Percentiles rank a stretch among this genome's conserved stretches.
phyloP scores from a whole-genome alignment of 2,797 vertebrate species.

The Sylvia borin region DNA sequence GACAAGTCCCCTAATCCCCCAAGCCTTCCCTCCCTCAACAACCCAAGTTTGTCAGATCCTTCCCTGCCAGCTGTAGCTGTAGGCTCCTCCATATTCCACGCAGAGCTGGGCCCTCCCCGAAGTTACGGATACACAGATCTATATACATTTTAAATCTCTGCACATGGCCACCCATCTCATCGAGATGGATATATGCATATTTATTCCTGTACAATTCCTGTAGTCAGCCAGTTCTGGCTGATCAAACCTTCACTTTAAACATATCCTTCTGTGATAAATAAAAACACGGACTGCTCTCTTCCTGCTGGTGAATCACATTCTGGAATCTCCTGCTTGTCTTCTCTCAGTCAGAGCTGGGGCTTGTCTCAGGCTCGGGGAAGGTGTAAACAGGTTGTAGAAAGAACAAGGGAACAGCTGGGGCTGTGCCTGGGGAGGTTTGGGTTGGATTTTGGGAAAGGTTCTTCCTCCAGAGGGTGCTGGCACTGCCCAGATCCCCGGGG shows the following conservation, averaged over 20 bases:
- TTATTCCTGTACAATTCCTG: conserved; percentile 40
- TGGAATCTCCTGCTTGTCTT: background rate
- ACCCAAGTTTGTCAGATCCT: background rate
- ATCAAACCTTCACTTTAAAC: conserved; percentile 38
- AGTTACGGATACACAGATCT: background rate
- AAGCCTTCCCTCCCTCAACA: background rate
- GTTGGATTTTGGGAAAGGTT: fast-evolving
- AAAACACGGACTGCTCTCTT: conserved; percentile 64
- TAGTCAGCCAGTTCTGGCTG: conserved; percentile 49
- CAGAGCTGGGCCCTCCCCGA: background rate
- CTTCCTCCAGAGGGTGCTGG: background rate
- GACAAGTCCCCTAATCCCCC: conserved; percentile 24
- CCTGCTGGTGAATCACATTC: conserved; percentile 40
- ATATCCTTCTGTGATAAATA: conserved; percentile 54
- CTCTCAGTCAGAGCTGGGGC: background rate
- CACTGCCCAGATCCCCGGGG: background rate
- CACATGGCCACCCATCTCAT: conserved; percentile 38
- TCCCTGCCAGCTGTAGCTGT: conserved; percentile 17
- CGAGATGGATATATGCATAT: conserved; percentile 53
- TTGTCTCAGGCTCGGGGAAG: background rate
- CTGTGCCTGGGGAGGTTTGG: fast-evolving
- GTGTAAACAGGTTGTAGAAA: background rate
- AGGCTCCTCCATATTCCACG: background rate
- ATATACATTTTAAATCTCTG: background rate
- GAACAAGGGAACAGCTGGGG: background rate